A percentile compares a stretch with the other conserved stretches of the same genome.
Evolutionary conservation across 2,113 vertebrate genomes (phyloP).

Genomic region (Cebidichthys violaceus): DNA sequence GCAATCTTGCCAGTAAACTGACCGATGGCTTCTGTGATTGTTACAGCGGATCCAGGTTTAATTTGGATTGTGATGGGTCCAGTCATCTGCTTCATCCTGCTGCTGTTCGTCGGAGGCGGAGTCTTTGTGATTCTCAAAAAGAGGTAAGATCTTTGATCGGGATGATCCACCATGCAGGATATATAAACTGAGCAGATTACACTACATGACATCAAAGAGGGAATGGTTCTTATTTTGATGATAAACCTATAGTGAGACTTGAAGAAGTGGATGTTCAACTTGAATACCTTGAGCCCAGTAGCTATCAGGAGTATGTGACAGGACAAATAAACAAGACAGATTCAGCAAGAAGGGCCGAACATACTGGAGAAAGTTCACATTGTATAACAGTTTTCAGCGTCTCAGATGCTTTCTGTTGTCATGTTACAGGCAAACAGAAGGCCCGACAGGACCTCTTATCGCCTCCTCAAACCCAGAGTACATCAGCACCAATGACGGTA

Average conservation of each 20-base stretch:
- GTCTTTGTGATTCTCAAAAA: constrained; percentile 90
- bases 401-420: constrained; percentile 18
- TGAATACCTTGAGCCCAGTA: background rate
- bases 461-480: constrained; percentile 98
- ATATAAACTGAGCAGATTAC: background rate
- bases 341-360: background rate
- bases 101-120: constrained; percentile 85
- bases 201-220: background rate
- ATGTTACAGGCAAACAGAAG: constrained; percentile 90
- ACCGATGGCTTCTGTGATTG: constrained; percentile 45
- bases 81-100: constrained; percentile 88
- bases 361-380: background rate
- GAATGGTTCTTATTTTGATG: background rate
- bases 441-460: constrained; percentile 92
- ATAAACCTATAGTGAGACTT: background rate
- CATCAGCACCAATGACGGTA: constrained; percentile 95
- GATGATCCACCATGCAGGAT: background rate
- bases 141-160: constrained; percentile 82
- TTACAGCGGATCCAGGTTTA: constrained; percentile 85
- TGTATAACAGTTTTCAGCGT: background rate
- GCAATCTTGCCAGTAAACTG: background rate
- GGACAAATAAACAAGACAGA: background rate
- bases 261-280: background rate
- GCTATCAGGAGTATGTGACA: background rate
- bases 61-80: constrained; percentile 91